A percentile compares a stretch with the other conserved stretches of the same genome.
These are phyloP conservation scores for Palloptera scutellata DNA, from an alignment of 2,888 invertebrate species.

Conservation along the genomic window DNA sequence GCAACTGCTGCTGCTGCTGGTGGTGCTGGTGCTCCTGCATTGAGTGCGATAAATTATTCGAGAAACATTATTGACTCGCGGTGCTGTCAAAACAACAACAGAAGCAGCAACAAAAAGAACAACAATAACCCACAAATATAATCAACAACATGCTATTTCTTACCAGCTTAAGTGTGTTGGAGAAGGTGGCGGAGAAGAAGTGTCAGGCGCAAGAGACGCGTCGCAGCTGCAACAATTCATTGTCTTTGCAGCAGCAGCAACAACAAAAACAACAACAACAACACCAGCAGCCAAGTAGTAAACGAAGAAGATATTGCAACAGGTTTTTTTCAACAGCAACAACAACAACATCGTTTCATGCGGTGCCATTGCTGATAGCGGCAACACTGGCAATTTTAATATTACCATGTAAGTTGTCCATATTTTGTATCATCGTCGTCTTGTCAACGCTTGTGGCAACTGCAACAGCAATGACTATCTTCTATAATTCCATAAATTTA, in stretches of 20 bases:
- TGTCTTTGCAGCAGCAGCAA: not conserved
- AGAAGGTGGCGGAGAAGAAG: too few relatives aligned
- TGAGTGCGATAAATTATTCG: too few relatives aligned
- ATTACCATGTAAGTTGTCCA: constrained; percentile 28
- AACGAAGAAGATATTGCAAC: constrained; percentile 22
- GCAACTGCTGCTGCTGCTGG: too few relatives aligned
- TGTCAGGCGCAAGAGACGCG: too few relatives aligned
- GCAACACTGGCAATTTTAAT: constrained; percentile 11
- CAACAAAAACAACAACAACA: not conserved
- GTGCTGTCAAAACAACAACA: constrained; percentile 13
- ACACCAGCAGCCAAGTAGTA: not conserved
- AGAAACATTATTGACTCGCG: too few relatives aligned
- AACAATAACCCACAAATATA: too few relatives aligned
- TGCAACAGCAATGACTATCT: too few relatives aligned
- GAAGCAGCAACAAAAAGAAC: not conserved
- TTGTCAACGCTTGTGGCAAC: too few relatives aligned
- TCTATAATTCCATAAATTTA: too few relatives aligned
- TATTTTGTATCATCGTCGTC: constrained; percentile 1
- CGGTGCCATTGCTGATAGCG: constrained; percentile 18
- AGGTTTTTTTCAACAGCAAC: constrained; percentile 22
- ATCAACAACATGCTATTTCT: constrained; percentile 12
- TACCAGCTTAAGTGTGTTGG: not conserved
- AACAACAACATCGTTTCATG: constrained; percentile 6
- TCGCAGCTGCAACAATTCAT: constrained; percentile 3
- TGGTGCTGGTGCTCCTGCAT: too few relatives aligned